Conservation (phyloP, 2,113 vertebrate genomes). For the Menura novaehollandiae region DNA sequence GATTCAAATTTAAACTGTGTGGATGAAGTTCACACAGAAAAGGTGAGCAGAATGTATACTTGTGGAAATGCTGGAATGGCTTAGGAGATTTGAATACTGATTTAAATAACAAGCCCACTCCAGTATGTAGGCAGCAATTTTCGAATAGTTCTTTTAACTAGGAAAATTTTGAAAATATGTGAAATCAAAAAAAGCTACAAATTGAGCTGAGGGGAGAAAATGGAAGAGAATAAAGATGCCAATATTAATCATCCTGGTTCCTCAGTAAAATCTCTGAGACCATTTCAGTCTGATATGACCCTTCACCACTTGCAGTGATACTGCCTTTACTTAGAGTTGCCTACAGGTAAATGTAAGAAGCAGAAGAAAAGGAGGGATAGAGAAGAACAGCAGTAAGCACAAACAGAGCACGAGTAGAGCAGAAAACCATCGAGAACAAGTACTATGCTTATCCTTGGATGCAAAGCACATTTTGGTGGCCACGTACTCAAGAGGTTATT, state of each 20-base stretch:
- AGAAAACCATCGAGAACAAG: background rate
- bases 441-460: background rate
- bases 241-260: background rate
- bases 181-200: background rate
- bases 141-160: background rate
- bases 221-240: background rate
- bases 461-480: background rate
- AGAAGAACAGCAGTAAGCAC: background rate
- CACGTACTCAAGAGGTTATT: background rate
- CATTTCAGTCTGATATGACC: background rate
- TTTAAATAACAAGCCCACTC: background rate
- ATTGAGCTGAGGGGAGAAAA: background rate
- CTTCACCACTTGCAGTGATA: background rate
- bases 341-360: background rate
- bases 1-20: background rate
- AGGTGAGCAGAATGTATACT: background rate
- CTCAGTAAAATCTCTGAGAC: background rate
- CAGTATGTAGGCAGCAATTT: background rate
- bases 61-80: background rate
- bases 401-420: rapidly evolving
- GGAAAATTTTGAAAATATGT: background rate
- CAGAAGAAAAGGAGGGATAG: background rate
- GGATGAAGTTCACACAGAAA: background rate
- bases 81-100: background rate
- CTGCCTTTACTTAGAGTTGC: background rate